Conservation (phyloP, 1,140 invertebrate species). For the Heliconius eleuchia region DNA sequence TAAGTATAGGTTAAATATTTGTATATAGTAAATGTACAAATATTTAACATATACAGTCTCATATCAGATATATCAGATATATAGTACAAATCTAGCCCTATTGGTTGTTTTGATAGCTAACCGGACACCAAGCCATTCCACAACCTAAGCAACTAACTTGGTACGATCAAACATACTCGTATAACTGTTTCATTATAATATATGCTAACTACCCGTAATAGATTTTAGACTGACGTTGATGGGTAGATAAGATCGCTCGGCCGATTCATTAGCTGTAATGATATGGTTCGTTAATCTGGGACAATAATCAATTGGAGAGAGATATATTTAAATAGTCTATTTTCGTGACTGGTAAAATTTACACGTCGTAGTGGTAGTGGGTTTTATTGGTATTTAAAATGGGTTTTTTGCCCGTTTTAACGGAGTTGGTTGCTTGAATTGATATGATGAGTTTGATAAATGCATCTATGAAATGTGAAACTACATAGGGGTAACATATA, state of each 20-base stretch:
- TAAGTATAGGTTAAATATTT: no score
- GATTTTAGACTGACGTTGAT: constrained; percentile 71
- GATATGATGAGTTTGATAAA: no score
- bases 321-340: constrained; percentile 37
- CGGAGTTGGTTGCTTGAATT: no score
- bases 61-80: no score
- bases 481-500: no score
- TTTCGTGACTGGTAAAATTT: constrained; percentile 54
- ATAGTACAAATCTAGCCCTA: no score
- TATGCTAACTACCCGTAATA: constrained; percentile 56
- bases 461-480: no score
- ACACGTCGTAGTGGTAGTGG: constrained; percentile 26
- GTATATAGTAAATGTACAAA: no score
- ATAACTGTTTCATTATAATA: constrained; percentile 25
- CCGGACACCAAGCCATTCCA: background rate
- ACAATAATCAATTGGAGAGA: constrained; percentile 67
- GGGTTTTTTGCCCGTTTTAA: background rate
- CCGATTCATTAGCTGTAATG: constrained; percentile 75
- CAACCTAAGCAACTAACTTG: background rate
- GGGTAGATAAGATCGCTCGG: constrained; percentile 65
- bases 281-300: constrained; percentile 77
- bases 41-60: no score
- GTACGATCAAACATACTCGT: background rate
- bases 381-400: constrained; percentile 38
- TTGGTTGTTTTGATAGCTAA: background rate